Evolutionary conservation across 2,888 invertebrate genomes (phyloP), one percentile per base, ranked within the genome.

Genomic region (Lapara coniferarum): DNA sequence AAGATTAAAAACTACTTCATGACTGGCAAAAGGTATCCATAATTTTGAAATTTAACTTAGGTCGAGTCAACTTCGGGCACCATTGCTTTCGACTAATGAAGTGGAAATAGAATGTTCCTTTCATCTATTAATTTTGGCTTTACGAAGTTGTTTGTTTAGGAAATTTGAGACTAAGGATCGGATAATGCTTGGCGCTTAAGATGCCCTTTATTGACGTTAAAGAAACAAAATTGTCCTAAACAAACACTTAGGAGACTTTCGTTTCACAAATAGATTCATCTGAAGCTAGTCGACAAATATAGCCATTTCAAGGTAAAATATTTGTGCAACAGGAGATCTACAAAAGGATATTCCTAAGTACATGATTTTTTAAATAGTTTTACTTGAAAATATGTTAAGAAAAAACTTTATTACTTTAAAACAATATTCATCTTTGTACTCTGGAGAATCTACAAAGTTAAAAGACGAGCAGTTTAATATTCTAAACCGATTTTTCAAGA

Each of bases 191-290:
- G 67, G 72, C 68, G 71, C 70, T 70, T 71, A 67, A 69, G 70
- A 66, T 70, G 66, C 67, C 53, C 70, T 67, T 72, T 73, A 70
- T 69, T 71, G 71, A 72, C 70, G 25, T 16, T 51, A 70, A 72
- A 73, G 73, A 73, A 75, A 74, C 68, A 73, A 72, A 73, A 70
- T 71, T 74, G 77, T 78, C 81, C 81, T 79, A 75, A 81, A 73
- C 72, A 79, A 83, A 82, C 77, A 77, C 76, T 76, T 71, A 69
- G 71, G 66, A 44, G 69, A 70, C 66, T 70, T 66, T 73, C 72
- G 69, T 75, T 81, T 76, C 79, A 79, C 76, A 74, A 79, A 79
- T 78, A 71, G 77, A 73, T 79, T 82, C 46, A 0, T 53, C n/a
- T 16, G 10, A n/a, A 16, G 53, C 5, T 14, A 53, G 14, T 52